Base-by-base conservation (phyloP, 2,113 vertebrate species). In the Syngnathus scovelli region DNA sequence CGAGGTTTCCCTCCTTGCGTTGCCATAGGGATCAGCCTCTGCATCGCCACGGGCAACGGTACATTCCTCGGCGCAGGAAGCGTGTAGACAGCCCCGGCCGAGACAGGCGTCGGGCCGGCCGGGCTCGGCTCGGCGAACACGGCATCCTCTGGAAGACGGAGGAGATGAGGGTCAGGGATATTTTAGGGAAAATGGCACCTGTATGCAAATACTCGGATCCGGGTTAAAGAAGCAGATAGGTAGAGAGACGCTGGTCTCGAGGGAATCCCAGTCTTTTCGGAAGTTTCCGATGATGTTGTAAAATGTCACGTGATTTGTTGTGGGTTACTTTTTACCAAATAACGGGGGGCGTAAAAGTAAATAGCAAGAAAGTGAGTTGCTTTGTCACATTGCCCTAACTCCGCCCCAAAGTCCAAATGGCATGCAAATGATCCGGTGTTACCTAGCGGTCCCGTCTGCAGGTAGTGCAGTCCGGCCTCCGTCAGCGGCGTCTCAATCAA, bases 401-500 rank as follows among this genome's bases (percentile, higher is more conserved):
- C 41, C 41, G 2, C 41, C 41, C 41, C 27, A 33, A 27, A 33
- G 27, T 33, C 27, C 27, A 33, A 33, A 33, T 33, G 27, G 27
- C 27, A 33, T 33, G 27, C 27, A 27, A 18, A 69, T 33, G 36
- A 16, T 67, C 36, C 0, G 8, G 8, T 0, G 1, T 66, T 83
- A 89, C 88, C 88, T 19, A 90, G 64, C 0, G 88, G 88, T 77
- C 88, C 93, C 19, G 96, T 99, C 87, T 99, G 96, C 82, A 99
- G 91, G 85, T 95, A 99, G 86, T 98, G 96, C 68, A 99, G 92
- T 82, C 96, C 96, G 0, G 95, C 94, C 80, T 96, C 97, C 0
- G 96, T 99, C 81, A 99, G 88, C 0, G 96, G 96, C 0, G 96
- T 99, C 89, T 99, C 96, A 7, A 98, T 99, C 85, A 99, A 92